Conservation (phyloP, 2,113 vertebrate species). For the Mustela lutreola region DNA sequence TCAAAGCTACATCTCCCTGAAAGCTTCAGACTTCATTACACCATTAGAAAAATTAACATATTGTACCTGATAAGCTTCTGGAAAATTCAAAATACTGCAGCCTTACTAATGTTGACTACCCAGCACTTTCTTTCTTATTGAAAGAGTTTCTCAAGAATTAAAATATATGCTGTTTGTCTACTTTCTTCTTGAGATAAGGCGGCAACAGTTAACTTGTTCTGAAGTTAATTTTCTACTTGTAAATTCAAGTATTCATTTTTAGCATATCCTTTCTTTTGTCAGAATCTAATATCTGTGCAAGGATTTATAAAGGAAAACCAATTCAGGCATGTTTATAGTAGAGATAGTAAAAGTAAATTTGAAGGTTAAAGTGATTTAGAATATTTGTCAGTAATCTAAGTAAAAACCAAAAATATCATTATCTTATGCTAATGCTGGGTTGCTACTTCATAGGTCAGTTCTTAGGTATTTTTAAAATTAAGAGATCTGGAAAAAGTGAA, state of each 20-base stretch:
- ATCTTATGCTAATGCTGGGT: neutral
- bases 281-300: slow-evolving; percentile 7
- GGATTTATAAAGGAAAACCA: slow-evolving; percentile 21
- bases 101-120: slow-evolving; percentile 67
- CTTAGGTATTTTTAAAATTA: slow-evolving; percentile 39
- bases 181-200: slow-evolving; percentile 42
- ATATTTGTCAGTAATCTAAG: slow-evolving; percentile 11
- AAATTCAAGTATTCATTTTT: slow-evolving; percentile 78
- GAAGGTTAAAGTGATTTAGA: neutral
- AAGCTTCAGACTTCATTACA: slow-evolving; percentile 87
- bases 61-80: slow-evolving; percentile 86
- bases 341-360: neutral
- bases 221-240: slow-evolving; percentile 77
- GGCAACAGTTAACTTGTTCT: slow-evolving; percentile 73
- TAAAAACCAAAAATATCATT: slow-evolving; percentile 25
- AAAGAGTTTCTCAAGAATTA: slow-evolving; percentile 75
- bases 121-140: slow-evolving; percentile 75
- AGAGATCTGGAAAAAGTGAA: neutral
- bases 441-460: neutral
- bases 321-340: neutral
- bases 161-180: slow-evolving; percentile 72
- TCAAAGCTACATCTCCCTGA: slow-evolving; percentile 84
- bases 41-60: slow-evolving; percentile 86
- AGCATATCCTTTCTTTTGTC: slow-evolving; percentile 45
- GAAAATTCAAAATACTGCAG: slow-evolving; percentile 66